Percentiles rank a stretch among this genome's conserved stretches.
Evolutionary conservation across 2,888 invertebrate species (phyloP).

Genomic region (Drosophila phalerata): DNA sequence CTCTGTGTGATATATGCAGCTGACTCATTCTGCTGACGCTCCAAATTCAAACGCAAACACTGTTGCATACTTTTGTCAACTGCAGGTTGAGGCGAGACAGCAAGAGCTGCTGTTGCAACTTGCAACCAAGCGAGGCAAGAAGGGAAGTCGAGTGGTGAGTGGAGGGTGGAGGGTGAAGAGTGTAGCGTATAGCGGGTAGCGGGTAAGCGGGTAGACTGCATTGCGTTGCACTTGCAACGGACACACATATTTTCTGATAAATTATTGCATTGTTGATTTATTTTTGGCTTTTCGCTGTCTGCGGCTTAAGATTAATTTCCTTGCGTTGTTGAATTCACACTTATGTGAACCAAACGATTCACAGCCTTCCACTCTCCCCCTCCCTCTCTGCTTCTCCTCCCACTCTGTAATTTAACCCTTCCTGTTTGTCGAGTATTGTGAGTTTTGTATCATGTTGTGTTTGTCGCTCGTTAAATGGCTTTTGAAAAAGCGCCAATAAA

Average conservation of each 20-base stretch:
- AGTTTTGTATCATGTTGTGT: slow-evolving; percentile 21
- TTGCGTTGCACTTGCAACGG: slow-evolving; percentile 65
- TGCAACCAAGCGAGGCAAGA: neutral
- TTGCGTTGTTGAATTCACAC: slow-evolving; percentile 77
- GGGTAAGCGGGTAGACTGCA: slow-evolving; percentile 6
- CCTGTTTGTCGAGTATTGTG: neutral
- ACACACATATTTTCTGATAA: slow-evolving; percentile 82
- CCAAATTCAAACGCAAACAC: slow-evolving; percentile 80
- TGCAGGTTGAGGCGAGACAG: slow-evolving; percentile 4
- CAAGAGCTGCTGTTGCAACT: neutral
- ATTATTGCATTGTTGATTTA: slow-evolving; percentile 82
- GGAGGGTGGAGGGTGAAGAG: slow-evolving; percentile 5
- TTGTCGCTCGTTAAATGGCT: slow-evolving; percentile 69
- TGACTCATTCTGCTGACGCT: slow-evolving; percentile 78
- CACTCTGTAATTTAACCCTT: slow-evolving; percentile 1
- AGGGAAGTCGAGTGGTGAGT: neutral
- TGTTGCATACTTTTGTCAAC: slow-evolving; percentile 73
- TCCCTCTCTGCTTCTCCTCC: neutral
- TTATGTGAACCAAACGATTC: slow-evolving; percentile 42
- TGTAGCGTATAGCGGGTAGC: neutral
- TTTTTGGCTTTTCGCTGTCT: slow-evolving; percentile 82
- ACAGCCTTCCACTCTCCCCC: neutral
- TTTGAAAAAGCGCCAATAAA: slow-evolving; percentile 78
- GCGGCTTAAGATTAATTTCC: slow-evolving; percentile 83
- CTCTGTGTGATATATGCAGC: slow-evolving; percentile 72